phyloP scores from a whole-genome alignment of 2,888 invertebrate species.

The Platerodrilus igneus region DNA sequence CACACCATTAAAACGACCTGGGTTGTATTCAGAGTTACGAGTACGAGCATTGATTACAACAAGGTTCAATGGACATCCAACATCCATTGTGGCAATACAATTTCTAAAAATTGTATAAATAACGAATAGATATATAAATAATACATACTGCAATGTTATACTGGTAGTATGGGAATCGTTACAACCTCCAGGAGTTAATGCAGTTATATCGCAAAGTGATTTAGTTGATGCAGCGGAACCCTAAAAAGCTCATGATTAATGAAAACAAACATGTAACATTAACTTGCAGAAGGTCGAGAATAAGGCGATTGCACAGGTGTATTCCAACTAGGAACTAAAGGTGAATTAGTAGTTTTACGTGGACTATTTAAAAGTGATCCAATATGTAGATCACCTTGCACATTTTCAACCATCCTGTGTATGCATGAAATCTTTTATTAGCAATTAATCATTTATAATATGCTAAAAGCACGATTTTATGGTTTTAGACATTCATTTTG shows the following conservation, averaged over 20 bases:
- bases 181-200: conserved; percentile 39
- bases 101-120: conserved; percentile 55
- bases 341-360: conserved; percentile 43
- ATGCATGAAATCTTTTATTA: no score
- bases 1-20: conserved; percentile 74
- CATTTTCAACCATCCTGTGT: no score
- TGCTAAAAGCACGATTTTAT: no score
- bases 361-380: conserved; percentile 46
- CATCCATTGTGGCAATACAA: conserved; percentile 74
- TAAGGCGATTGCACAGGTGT: no score
- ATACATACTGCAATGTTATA: conserved; percentile 47
- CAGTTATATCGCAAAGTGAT: conserved; percentile 32
- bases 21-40: conserved; percentile 79
- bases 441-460: no score
- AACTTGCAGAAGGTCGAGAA: no score
- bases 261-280: no score
- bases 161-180: conserved; percentile 55
- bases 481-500: no score
- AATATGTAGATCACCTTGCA: conserved; percentile 42
- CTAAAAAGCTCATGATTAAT: no score
- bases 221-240: no score
- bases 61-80: conserved; percentile 67
- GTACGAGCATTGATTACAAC: conserved; percentile 73
- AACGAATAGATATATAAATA: not conserved
- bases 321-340: conserved; percentile 47